These are phyloP conservation scores for Cephus rjabovi DNA, from an alignment of 2,888 invertebrate genomes.

Conservation along the genomic window DNA sequence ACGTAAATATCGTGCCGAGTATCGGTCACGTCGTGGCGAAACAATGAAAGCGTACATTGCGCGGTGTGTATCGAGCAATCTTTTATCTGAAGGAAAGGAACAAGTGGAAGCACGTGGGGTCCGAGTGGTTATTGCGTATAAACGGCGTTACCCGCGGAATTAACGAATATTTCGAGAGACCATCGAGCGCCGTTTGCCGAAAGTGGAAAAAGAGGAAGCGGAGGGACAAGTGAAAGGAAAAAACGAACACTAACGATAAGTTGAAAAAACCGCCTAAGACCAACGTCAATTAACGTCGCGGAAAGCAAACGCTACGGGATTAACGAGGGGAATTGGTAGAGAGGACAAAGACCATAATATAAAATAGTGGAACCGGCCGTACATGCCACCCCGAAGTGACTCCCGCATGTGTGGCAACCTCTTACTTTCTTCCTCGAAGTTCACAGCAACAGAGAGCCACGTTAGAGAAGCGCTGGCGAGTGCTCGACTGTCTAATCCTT, in stretches of 20 bases:
- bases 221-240: background rate
- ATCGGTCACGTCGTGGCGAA: background rate
- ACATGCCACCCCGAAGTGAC: background rate
- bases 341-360: background rate
- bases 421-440: background rate
- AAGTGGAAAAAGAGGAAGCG: background rate
- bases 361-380: background rate
- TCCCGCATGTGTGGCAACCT: background rate
- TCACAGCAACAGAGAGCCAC: background rate
- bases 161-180: background rate
- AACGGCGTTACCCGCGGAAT: background rate
- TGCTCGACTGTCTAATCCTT: background rate
- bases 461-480: background rate
- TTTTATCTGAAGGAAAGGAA: background rate
- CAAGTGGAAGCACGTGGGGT: background rate
- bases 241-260: background rate
- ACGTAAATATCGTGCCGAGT: background rate
- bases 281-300: background rate
- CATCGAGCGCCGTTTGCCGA: background rate
- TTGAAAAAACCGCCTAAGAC: background rate
- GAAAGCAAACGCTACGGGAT: background rate
- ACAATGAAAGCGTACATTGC: background rate
- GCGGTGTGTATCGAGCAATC: background rate
- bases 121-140: background rate
- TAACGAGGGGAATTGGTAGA: conserved; percentile 10